These are phyloP conservation scores for Eupithecia dodoneata DNA, from an alignment of 2,888 invertebrate genomes.

Conservation along the genomic window DNA sequence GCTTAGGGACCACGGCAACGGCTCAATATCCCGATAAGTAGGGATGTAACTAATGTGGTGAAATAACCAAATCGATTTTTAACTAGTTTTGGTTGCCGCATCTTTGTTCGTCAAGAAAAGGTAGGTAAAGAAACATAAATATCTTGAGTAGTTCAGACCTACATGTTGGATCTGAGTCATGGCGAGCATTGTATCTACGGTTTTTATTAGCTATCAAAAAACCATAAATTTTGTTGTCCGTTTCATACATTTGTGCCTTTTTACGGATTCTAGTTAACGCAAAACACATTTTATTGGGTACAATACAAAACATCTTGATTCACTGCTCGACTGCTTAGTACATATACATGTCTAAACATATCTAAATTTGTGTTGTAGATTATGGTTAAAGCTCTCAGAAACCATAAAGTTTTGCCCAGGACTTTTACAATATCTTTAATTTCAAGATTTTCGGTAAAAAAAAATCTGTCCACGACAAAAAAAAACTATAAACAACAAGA, in stretches of 20 bases:
- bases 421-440: background rate
- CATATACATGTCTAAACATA: background rate
- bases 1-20: constrained; percentile 20
- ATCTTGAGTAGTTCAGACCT: background rate
- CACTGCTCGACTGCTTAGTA: background rate
- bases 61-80: background rate
- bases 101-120: background rate
- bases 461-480: background rate
- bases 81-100: background rate
- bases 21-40: constrained; percentile 22
- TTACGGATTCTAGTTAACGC: background rate
- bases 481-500: background rate
- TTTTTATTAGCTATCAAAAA: background rate
- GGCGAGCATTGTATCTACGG: background rate
- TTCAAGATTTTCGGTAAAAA: background rate
- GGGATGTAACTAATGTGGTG: constrained; percentile 11
- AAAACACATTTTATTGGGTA: background rate
- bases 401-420: background rate
- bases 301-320: background rate
- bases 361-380: background rate
- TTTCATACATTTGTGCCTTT: background rate
- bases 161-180: background rate
- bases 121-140: background rate
- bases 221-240: background rate
- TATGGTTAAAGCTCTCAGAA: background rate